phyloP scores from a whole-genome alignment of 2,797 vertebrate genomes.

The Anabacerthia variegaticeps region DNA sequence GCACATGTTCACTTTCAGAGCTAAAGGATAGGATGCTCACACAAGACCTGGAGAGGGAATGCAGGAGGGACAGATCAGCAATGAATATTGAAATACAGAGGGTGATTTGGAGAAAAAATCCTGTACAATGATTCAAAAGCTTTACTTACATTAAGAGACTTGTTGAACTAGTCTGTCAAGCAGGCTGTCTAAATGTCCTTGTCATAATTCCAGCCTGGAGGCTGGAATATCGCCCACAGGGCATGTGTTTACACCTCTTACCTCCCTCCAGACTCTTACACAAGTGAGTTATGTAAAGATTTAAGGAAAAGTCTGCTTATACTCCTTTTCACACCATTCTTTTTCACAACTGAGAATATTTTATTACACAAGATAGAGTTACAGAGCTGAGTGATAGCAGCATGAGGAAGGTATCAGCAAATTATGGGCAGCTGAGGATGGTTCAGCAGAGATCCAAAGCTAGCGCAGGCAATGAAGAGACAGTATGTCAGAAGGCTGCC shows the following conservation, averaged over 20 bases:
- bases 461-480: neutral
- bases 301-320: slow-evolving; percentile 14
- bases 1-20: neutral
- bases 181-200: slow-evolving; percentile 30
- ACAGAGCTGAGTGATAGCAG: neutral
- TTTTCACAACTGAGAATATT: slow-evolving; percentile 1
- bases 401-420: neutral
- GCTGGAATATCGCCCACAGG: slow-evolving; percentile 3
- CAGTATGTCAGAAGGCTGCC: slow-evolving; percentile 8
- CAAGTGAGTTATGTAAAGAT: slow-evolving; percentile 5
- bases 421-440: neutral
- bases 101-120: neutral
- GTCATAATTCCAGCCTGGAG: slow-evolving; percentile 31
- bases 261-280: neutral
- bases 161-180: slow-evolving; percentile 24
- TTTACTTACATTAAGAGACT: slow-evolving; percentile 4
- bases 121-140: neutral
- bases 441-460: neutral
- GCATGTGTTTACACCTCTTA: slow-evolving; percentile 15
- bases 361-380: neutral
- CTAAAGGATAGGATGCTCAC: neutral
- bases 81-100: neutral
- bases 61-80: neutral
- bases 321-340: neutral
- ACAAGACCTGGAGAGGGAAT: neutral